phyloP scores from a whole-genome alignment of 2,888 invertebrate species.

The Cylloceria caligata region DNA sequence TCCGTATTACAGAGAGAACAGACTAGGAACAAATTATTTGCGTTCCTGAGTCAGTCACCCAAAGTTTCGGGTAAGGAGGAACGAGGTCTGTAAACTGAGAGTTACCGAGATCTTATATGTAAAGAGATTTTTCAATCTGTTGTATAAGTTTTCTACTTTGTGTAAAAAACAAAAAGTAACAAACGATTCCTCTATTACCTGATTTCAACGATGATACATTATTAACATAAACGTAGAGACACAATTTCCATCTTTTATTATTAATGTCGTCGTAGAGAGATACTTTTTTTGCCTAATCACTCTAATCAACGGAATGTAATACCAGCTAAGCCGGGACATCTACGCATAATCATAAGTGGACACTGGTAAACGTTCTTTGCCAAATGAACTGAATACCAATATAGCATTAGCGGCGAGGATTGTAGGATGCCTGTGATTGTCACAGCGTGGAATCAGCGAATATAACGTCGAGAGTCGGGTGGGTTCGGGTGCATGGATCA shows the following conservation, averaged over 20 bases:
- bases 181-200: neutral
- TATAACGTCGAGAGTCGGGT: neutral
- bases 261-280: too few relatives aligned
- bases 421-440: too few relatives aligned
- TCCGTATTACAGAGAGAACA: neutral
- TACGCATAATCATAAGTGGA: too few relatives aligned
- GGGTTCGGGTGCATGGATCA: neutral
- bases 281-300: too few relatives aligned
- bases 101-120: conserved; percentile 33
- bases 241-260: too few relatives aligned
- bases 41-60: conserved; percentile 60
- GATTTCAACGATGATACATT: too few relatives aligned
- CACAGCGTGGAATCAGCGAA: too few relatives aligned
- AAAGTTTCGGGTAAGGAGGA: conserved; percentile 60
- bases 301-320: too few relatives aligned
- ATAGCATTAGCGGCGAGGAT: too few relatives aligned
- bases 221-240: too few relatives aligned
- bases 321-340: too few relatives aligned
- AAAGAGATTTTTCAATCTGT: conserved; percentile 23
- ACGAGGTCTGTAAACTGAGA: conserved; percentile 32
- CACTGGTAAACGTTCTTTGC: neutral
- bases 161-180: neutral
- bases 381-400: neutral
- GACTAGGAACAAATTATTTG: conserved; percentile 66
- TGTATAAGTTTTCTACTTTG: conserved; percentile 13